Conservation (phyloP, 2,113 vertebrate species). For the Anolis carolinensis region DNA sequence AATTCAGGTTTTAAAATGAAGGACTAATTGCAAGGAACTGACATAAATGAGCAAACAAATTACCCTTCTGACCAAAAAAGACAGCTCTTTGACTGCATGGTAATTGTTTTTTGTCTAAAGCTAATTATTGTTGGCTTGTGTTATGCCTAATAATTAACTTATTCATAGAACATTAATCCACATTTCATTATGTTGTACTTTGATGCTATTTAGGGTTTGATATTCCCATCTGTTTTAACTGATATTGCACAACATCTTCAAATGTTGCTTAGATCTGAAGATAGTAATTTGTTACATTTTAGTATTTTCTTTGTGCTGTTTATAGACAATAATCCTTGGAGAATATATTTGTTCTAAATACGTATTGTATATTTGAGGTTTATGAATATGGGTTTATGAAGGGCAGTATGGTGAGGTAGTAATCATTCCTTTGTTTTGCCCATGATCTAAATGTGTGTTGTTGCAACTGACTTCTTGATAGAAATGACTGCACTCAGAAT, state of each 20-base stretch:
- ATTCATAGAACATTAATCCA: slow-evolving; percentile 46
- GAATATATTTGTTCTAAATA: background rate
- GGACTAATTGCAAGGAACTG: slow-evolving; percentile 48
- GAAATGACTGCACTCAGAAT: background rate
- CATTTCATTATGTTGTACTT: slow-evolving; percentile 34
- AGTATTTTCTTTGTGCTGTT: slow-evolving; percentile 16
- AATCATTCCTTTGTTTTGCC: background rate
- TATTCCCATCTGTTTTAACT: slow-evolving; percentile 24
- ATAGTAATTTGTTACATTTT: slow-evolving; percentile 13
- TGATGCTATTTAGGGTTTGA: slow-evolving; percentile 33
- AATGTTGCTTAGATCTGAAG: slow-evolving; percentile 21
- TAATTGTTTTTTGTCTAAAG: slow-evolving; percentile 62
- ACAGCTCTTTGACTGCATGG: slow-evolving; percentile 33
- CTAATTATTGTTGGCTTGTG: slow-evolving; percentile 62
- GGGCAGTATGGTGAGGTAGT: background rate
- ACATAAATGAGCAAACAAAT: slow-evolving; percentile 48
- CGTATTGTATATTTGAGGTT: background rate
- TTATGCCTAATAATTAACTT: slow-evolving; percentile 54
- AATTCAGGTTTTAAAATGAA: slow-evolving; percentile 49
- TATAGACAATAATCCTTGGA: slow-evolving; percentile 10
- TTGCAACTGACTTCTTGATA: background rate
- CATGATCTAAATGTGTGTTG: background rate
- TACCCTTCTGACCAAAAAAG: slow-evolving; percentile 54
- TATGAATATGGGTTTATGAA: background rate
- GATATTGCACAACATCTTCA: background rate